These are phyloP conservation scores for Lytechinus pictus DNA, from an alignment of 35 echinoderm and acorn worm species.

Conservation along the genomic window DNA sequence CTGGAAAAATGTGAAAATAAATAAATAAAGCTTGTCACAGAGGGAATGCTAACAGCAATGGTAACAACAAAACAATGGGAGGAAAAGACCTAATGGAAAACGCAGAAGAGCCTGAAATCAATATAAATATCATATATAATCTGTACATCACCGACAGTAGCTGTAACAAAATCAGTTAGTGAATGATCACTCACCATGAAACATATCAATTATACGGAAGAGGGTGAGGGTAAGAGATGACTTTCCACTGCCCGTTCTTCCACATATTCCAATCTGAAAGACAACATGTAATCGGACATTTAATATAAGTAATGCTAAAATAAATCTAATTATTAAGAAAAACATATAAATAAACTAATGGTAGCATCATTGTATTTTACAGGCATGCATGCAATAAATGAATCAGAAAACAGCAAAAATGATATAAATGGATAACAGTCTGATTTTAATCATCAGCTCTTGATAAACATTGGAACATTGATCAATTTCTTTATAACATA, in stretches of 20 bases:
- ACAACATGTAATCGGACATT: background rate
- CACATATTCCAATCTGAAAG: constrained; percentile 86
- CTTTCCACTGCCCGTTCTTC: constrained; percentile 85
- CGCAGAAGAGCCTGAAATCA: background rate
- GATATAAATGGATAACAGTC: background rate
- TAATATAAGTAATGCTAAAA: background rate
- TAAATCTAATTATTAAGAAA: background rate
- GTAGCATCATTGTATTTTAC: background rate
- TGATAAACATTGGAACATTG: background rate
- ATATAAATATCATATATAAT: background rate
- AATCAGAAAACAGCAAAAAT: background rate
- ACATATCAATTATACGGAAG: constrained; percentile 84
- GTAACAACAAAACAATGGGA: too few relatives aligned
- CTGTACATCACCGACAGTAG: too few relatives aligned
- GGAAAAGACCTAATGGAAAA: too few relatives aligned
- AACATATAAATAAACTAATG: background rate
- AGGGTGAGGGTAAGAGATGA: constrained; percentile 84
- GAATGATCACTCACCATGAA: constrained; percentile 65
- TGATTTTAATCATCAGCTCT: background rate
- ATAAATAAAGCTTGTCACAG: too few relatives aligned
- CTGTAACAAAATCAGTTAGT: too few relatives aligned
- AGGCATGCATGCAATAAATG: background rate
- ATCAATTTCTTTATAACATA: too few relatives aligned
- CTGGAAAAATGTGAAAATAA: too few relatives aligned
- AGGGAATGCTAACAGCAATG: too few relatives aligned